Evolutionary conservation across 1,140 invertebrate genomes (phyloP).

Genomic region (Lepidurus couesii): DNA sequence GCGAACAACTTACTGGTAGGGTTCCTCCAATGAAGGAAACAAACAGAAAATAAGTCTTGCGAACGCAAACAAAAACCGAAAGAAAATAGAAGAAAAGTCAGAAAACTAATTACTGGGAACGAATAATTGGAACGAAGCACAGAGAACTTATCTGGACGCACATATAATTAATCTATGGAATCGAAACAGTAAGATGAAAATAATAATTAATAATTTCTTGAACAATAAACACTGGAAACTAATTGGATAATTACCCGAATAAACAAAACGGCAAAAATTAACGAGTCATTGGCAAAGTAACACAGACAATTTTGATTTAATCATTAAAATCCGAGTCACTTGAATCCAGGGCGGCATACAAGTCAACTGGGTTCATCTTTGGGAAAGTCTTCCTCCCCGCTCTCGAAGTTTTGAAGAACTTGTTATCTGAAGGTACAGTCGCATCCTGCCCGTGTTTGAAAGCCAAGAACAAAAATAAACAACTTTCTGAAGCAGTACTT

Average conservation of each 20-base stretch:
- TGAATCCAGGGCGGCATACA: not conserved
- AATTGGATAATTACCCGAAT: not conserved
- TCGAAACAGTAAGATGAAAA: too few species aligned
- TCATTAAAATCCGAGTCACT: not conserved
- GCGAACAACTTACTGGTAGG: not conserved
- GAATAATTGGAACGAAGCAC: too few species aligned
- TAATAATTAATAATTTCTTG: too few species aligned
- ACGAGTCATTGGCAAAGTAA: too few species aligned
- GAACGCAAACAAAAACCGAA: not conserved
- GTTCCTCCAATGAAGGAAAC: not conserved
- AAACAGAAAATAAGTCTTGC: not conserved
- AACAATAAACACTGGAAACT: not conserved
- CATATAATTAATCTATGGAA: too few species aligned
- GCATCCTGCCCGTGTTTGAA: not conserved
- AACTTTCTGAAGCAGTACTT: too few species aligned
- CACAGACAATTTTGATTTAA: not conserved
- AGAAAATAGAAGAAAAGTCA: too few species aligned
- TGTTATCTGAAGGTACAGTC: not conserved
- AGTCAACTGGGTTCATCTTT: not conserved
- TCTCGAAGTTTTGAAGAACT: not conserved
- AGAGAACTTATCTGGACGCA: too few species aligned
- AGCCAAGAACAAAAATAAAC: not conserved
- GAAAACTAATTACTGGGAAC: too few species aligned
- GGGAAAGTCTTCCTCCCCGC: not conserved
- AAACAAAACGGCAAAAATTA: not conserved